Evolutionary conservation across 2,888 invertebrate species (phyloP).

Genomic region (Lepidocyrtinus sp.): DNA sequence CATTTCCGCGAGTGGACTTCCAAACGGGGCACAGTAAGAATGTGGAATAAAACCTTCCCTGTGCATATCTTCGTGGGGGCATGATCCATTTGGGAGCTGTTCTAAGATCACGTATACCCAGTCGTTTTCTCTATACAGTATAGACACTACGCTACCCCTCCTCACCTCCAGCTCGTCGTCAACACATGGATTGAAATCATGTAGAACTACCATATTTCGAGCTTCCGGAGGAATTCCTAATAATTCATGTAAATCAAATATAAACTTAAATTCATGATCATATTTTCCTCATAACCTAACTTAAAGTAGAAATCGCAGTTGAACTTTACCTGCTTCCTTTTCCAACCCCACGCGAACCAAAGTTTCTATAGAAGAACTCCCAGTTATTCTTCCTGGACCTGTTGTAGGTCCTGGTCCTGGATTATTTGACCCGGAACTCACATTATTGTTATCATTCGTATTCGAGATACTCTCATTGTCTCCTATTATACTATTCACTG

Average conservation of each 20-base stretch:
- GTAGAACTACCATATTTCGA: conserved; percentile 81
- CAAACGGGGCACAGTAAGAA: conserved; percentile 91
- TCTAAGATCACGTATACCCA: conserved; percentile 94
- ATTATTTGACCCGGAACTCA: neutral
- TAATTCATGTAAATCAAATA: no score
- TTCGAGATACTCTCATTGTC: conserved; percentile 28
- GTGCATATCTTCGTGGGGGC: conserved; percentile 18
- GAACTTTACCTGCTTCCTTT: conserved; percentile 85
- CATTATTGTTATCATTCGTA: conserved; percentile 8
- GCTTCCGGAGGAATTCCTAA: conserved; percentile 46
- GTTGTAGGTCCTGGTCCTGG: neutral
- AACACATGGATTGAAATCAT: conserved; percentile 95
- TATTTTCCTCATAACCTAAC: no score
- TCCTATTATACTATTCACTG: conserved; percentile 34
- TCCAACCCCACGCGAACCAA: conserved; percentile 91
- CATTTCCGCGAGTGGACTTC: conserved; percentile 84
- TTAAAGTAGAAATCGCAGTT: no score
- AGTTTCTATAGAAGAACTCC: conserved; percentile 94
- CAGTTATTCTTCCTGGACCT: conserved; percentile 90
- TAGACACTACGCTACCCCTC: conserved; percentile 80
- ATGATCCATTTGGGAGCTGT: conserved; percentile 46
- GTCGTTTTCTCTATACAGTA: conserved; percentile 94
- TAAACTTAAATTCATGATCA: no score
- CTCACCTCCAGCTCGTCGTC: conserved; percentile 80
- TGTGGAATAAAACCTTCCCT: conserved; percentile 94